These are phyloP conservation scores for Rynchops niger DNA, from an alignment of 2,113 vertebrate genomes.

Conservation along the genomic window DNA sequence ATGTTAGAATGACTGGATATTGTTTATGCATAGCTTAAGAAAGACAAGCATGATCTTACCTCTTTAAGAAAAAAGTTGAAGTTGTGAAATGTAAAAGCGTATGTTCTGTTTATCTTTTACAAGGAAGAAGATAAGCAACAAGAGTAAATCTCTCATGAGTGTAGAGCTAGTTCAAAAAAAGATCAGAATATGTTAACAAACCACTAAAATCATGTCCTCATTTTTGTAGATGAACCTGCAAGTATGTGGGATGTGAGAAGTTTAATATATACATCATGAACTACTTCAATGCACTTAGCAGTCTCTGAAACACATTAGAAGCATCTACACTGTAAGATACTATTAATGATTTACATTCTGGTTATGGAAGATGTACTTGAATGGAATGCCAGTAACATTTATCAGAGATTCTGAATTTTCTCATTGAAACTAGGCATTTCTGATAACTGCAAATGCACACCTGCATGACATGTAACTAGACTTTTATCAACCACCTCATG, in stretches of 20 bases:
- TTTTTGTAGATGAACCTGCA: not conserved
- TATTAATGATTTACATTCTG: not conserved
- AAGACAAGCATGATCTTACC: not conserved
- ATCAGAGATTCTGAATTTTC: not conserved
- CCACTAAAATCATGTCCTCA: not conserved
- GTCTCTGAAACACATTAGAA: not conserved
- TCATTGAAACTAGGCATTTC: not conserved
- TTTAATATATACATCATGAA: not conserved
- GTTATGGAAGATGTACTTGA: not conserved
- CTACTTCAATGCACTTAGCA: not conserved
- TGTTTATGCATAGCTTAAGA: not conserved
- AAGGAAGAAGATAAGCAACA: not conserved
- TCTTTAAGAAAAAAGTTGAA: not conserved
- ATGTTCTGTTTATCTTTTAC: not conserved
- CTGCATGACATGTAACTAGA: not conserved
- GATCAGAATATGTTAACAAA: not conserved
- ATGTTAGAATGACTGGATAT: not conserved
- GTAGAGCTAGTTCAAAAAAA: not conserved
- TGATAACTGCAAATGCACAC: not conserved
- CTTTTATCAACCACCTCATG: not conserved
- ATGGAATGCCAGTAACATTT: not conserved
- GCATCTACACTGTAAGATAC: not conserved
- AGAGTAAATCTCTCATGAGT: not conserved
- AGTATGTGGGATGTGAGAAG: constrained; percentile 26
- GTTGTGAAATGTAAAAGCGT: not conserved